Evolutionary conservation across 2,888 invertebrate genomes (phyloP).

Genomic region (Ceriagrion tenellum): DNA sequence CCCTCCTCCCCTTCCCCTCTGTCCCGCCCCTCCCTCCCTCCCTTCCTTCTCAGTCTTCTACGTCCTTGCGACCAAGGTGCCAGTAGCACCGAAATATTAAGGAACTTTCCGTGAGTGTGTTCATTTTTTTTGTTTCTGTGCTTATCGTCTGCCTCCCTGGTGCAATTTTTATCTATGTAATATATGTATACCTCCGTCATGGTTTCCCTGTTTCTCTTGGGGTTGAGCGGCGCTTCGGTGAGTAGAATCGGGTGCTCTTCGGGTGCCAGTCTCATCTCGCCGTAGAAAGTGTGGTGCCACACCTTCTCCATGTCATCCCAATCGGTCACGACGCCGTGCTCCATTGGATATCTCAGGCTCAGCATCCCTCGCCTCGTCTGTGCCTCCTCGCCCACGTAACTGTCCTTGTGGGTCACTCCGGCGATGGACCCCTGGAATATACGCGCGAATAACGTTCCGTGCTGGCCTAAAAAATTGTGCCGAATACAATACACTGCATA

Average conservation of each 20-base stretch:
- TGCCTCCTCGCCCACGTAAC: conserved; percentile 80
- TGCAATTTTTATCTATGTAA: too few relatives aligned
- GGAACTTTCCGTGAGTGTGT: too few relatives aligned
- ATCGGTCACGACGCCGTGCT: conserved; percentile 75
- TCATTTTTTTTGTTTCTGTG: too few relatives aligned
- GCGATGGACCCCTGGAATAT: conserved; percentile 78
- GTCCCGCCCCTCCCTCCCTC: too few relatives aligned
- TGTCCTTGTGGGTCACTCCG: conserved; percentile 80
- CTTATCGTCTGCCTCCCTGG: too few relatives aligned
- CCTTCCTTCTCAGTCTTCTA: too few relatives aligned
- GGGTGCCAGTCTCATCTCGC: conserved; percentile 78
- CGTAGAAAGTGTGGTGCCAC: conserved; percentile 78
- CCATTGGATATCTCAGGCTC: conserved; percentile 74
- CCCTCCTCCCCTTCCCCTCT: too few relatives aligned
- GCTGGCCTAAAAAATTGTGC: too few relatives aligned
- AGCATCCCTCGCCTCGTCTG: conserved; percentile 79
- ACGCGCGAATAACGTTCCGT: not conserved
- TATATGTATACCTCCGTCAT: conserved; percentile 89
- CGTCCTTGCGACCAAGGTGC: too few relatives aligned
- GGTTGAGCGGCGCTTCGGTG: conserved; percentile 96
- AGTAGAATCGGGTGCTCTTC: conserved; percentile 86
- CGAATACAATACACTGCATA: too few relatives aligned
- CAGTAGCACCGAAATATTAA: too few relatives aligned
- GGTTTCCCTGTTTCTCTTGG: conserved; percentile 97
- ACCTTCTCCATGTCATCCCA: conserved; percentile 77